Percentiles rank a stretch among this genome's conserved stretches.
Conservation (phyloP, 2,797 vertebrate genomes). For the Huso huso region DNA sequence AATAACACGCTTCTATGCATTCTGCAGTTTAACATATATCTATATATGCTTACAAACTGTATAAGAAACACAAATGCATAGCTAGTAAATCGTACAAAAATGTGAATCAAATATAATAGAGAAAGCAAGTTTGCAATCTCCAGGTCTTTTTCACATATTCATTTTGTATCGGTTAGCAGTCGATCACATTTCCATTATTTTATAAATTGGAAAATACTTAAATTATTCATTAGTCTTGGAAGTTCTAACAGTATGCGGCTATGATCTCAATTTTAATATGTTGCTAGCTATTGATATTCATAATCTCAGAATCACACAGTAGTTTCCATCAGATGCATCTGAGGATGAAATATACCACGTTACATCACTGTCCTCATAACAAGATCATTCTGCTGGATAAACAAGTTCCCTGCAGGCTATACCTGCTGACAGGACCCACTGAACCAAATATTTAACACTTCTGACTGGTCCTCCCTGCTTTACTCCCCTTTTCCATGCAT, state of each 20-base stretch:
- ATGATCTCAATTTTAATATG: constrained; percentile 32
- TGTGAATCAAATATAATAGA: constrained; percentile 18
- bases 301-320: constrained; percentile 36
- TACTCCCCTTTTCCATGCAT: constrained; percentile 27
- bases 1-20: no score
- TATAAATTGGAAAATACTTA: constrained; percentile 42
- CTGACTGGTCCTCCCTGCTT: constrained; percentile 27
- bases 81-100: constrained; percentile 20
- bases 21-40: not conserved
- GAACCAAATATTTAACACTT: constrained; percentile 41
- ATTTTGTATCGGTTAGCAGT: constrained; percentile 23
- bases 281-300: constrained; percentile 34
- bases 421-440: constrained; percentile 34
- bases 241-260: constrained; percentile 29
- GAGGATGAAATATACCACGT: constrained; percentile 34
- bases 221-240: constrained; percentile 52
- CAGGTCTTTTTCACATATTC: constrained; percentile 28
- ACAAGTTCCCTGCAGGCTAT: constrained; percentile 34
- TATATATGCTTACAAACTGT: not conserved
- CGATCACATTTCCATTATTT: constrained; percentile 37
- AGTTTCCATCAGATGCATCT: constrained; percentile 40
- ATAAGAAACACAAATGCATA: not conserved
- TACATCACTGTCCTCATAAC: constrained; percentile 46
- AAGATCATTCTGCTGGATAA: constrained; percentile 41
- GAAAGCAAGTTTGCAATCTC: constrained; percentile 14